These are phyloP conservation scores for Planiliza haematocheilus DNA, from an alignment of 2,113 vertebrate species.

Conservation along the genomic window DNA sequence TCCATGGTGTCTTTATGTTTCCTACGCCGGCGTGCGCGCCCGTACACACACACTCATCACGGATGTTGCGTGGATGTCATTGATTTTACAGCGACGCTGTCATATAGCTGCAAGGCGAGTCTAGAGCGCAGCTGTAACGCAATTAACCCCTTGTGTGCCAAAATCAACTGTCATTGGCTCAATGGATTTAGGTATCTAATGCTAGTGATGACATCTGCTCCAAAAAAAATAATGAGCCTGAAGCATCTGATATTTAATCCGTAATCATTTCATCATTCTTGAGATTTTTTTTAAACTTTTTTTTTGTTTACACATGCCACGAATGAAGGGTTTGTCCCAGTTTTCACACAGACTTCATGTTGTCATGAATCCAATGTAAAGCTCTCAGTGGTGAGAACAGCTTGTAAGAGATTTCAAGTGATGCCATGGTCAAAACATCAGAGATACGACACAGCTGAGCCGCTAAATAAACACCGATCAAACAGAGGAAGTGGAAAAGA, in stretches of 20 bases:
- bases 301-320: too few species aligned
- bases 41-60: not conserved
- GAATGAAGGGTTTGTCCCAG: too few species aligned
- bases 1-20: slow-evolving; percentile 26
- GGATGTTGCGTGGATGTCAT: not conserved
- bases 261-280: too few species aligned
- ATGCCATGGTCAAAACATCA: not conserved
- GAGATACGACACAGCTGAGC: too few species aligned
- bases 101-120: not conserved
- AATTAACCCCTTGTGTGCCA: not conserved
- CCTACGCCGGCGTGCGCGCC: not conserved
- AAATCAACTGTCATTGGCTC: not conserved
- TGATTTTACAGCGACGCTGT: slow-evolving; percentile 42
- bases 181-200: not conserved
- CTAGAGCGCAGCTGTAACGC: not conserved
- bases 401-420: not conserved
- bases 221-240: too few species aligned
- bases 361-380: not conserved
- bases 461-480: not conserved
- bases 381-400: not conserved
- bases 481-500: not conserved
- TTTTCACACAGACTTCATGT: not conserved
- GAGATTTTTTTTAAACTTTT: too few species aligned
- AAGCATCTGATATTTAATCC: too few species aligned
- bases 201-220: too few species aligned